These are phyloP conservation scores for Dromiciops gliroides DNA, from an alignment of 2,113 vertebrate genomes.

Conservation along the genomic window DNA sequence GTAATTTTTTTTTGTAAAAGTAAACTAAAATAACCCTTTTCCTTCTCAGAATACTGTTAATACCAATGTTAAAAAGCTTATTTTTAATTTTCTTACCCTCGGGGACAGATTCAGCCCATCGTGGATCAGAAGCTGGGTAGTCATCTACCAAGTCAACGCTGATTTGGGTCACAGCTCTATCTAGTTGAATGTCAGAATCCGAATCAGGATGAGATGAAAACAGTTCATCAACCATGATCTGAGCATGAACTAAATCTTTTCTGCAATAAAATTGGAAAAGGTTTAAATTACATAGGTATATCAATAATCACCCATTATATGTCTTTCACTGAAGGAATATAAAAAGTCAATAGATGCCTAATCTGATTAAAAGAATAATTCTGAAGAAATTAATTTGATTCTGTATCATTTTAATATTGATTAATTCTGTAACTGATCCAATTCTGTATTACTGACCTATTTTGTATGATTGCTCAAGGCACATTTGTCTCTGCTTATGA, in stretches of 20 bases:
- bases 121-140: constrained; percentile 96
- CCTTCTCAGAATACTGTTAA: background rate
- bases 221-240: constrained; percentile 89
- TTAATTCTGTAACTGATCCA: background rate
- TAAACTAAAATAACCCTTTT: background rate
- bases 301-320: background rate
- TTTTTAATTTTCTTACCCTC: constrained; percentile 85
- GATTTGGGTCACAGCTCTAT: constrained; percentile 90
- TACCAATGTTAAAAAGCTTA: background rate
- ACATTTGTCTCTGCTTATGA: background rate
- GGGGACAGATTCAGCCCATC: constrained; percentile 97
- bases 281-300: background rate
- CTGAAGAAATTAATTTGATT: background rate
- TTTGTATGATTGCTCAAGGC: background rate
- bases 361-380: background rate
- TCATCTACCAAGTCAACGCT: constrained; percentile 95
- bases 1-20: background rate
- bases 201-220: constrained; percentile 85
- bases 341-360: background rate
- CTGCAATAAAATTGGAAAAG: constrained; percentile 81
- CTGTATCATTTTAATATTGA: background rate
- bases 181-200: constrained; percentile 87
- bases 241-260: constrained; percentile 90
- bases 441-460: background rate
- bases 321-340: background rate